Conservation (phyloP, 2,113 vertebrate species). For the Myrmophylax atrothorax region DNA sequence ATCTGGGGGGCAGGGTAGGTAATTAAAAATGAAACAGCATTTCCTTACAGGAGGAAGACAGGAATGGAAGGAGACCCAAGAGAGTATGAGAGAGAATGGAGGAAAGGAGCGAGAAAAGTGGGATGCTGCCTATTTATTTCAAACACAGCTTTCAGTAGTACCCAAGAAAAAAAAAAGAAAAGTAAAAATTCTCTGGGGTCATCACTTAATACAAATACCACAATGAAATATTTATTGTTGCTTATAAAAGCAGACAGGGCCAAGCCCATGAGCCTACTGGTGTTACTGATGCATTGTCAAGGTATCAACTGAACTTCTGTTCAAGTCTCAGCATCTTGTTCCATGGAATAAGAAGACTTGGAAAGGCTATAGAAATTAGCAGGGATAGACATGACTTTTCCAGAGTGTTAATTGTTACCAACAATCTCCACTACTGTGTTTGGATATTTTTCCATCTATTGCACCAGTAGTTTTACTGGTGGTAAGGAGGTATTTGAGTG, state of each 20-base stretch:
- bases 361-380: background rate
- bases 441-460: background rate
- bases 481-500: background rate
- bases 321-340: background rate
- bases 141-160: background rate
- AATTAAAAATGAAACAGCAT: background rate
- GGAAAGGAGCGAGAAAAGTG: background rate
- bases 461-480: background rate
- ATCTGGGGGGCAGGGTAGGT: background rate
- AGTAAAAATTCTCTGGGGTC: background rate
- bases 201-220: conserved; percentile 6
- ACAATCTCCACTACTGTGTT: background rate
- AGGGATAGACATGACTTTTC: background rate
- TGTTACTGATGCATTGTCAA: background rate
- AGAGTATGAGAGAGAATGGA: background rate
- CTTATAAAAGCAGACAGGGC: background rate
- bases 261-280: background rate
- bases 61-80: background rate
- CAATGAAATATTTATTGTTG: conserved; percentile 32
- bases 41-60: background rate
- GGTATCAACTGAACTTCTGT: background rate
- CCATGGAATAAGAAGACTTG: background rate
- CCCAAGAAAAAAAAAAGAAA: background rate
- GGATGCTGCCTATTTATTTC: background rate
- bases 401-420: background rate